Evolutionary conservation across 2,797 vertebrate species (phyloP).

Genomic region (Microctenopoma stevenorrisi): DNA sequence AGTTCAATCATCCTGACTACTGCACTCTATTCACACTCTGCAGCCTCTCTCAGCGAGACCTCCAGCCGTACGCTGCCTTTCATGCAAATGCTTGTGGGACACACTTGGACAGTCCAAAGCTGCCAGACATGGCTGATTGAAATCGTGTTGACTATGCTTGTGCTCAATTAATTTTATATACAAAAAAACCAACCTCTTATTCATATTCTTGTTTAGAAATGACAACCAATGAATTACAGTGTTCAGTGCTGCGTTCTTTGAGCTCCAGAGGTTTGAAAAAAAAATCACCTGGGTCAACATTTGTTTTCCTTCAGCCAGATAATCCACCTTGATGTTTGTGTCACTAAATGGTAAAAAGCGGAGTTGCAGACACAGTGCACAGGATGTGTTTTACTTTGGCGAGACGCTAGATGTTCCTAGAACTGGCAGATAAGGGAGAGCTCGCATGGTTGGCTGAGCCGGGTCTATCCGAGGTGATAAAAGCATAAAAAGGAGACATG

Average conservation of each 20-base stretch:
- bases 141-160: background rate
- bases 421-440: slow-evolving; percentile 72
- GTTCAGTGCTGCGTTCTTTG: background rate
- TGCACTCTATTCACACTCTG: slow-evolving; percentile 57
- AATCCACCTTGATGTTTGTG: slow-evolving; percentile 63
- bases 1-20: slow-evolving; percentile 75
- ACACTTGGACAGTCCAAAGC: slow-evolving; percentile 31
- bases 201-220: background rate
- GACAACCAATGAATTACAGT: background rate
- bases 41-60: slow-evolving; percentile 37
- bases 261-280: background rate
- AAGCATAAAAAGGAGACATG: slow-evolving; percentile 86
- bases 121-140: background rate
- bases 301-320: slow-evolving; percentile 56
- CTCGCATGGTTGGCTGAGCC: slow-evolving; percentile 74
- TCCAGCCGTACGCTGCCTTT: slow-evolving; percentile 34
- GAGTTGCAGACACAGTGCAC: slow-evolving; percentile 40
- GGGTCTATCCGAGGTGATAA: slow-evolving; percentile 84
- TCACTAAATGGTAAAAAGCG: slow-evolving; percentile 71
- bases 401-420: slow-evolving; percentile 66
- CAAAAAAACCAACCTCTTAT: background rate
- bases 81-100: slow-evolving; percentile 44
- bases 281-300: slow-evolving; percentile 24
- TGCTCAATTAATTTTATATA: background rate
- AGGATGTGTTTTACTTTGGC: slow-evolving; percentile 70